These are phyloP conservation scores for Vanacampus margaritifer DNA, from an alignment of 2,113 vertebrate genomes.

Conservation along the genomic window DNA sequence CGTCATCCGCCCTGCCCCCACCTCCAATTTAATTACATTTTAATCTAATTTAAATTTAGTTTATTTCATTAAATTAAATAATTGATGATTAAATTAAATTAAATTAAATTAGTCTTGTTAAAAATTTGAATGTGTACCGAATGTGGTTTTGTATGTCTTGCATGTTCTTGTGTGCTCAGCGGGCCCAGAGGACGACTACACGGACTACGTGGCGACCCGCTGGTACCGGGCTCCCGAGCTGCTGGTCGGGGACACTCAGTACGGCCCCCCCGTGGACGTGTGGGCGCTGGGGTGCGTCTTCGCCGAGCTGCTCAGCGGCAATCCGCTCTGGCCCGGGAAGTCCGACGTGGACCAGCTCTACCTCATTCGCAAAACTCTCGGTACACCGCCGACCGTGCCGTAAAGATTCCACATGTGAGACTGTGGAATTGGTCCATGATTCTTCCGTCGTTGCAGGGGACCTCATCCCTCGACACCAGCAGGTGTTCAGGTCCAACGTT, in stretches of 20 bases:
- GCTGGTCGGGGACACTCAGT: slow-evolving; percentile 93
- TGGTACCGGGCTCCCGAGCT: slow-evolving; percentile 95
- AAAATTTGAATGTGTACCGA: too few relatives aligned
- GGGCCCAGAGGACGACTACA: slow-evolving; percentile 89
- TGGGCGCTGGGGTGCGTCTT: slow-evolving; percentile 97
- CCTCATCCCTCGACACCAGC: slow-evolving; percentile 77
- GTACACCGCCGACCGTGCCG: slow-evolving; percentile 53
- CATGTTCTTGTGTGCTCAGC: slow-evolving; percentile 63
- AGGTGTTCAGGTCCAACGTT: slow-evolving; percentile 75
- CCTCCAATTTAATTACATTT: too few relatives aligned
- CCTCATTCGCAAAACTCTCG: slow-evolving; percentile 87
- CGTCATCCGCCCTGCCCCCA: too few relatives aligned
- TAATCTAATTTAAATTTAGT: too few relatives aligned
- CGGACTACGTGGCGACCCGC: slow-evolving; percentile 93
- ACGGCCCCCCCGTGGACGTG: slow-evolving; percentile 89
- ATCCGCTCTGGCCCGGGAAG: slow-evolving; percentile 90
- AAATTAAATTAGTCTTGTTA: too few relatives aligned
- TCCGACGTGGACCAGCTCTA: slow-evolving; percentile 94
- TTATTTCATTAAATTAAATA: too few relatives aligned
- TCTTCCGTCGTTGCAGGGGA: slow-evolving; percentile 60
- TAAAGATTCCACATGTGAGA: background rate
- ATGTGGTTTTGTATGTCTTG: background rate
- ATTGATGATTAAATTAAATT: too few relatives aligned
- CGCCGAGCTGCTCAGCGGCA: slow-evolving; percentile 84
- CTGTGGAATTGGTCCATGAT: background rate